Conservation (phyloP, 2,113 vertebrate species). For the Dasypus novemcinctus region DNA sequence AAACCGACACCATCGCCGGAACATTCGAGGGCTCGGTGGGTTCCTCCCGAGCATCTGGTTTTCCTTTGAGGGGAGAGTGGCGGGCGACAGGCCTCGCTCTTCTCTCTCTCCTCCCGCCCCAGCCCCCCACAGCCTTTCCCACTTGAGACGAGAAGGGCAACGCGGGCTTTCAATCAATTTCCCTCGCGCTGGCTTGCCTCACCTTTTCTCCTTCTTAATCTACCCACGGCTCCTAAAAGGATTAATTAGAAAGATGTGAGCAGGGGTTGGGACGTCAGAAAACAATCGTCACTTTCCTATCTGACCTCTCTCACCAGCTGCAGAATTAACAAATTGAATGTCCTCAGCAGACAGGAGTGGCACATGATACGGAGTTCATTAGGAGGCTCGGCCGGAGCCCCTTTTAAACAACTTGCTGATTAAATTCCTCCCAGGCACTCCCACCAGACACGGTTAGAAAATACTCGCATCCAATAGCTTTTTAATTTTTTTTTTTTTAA, state of each 20-base stretch:
- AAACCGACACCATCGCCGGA: background rate
- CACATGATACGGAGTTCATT: conserved; percentile 87
- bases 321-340: conserved; percentile 91
- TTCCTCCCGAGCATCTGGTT: background rate
- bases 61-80: background rate
- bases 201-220: conserved; percentile 77
- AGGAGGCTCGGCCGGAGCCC: conserved; percentile 82
- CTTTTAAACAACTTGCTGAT: conserved; percentile 89
- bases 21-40: background rate
- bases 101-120: background rate
- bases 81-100: background rate
- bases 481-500: conserved; percentile 79
- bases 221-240: conserved; percentile 86
- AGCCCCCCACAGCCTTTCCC: background rate
- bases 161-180: conserved; percentile 41
- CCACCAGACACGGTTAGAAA: conserved; percentile 87
- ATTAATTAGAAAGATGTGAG: conserved; percentile 89
- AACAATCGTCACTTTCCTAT: conserved; percentile 90
- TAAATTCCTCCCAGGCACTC: conserved; percentile 88
- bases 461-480: conserved; percentile 84
- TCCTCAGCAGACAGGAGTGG: conserved; percentile 89
- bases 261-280: conserved; percentile 87
- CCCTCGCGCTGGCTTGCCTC: conserved; percentile 58
- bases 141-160: background rate
- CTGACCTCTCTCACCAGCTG: conserved; percentile 89